Conservation (phyloP, 2,888 invertebrate species). For the Margaritifera margaritifera region DNA sequence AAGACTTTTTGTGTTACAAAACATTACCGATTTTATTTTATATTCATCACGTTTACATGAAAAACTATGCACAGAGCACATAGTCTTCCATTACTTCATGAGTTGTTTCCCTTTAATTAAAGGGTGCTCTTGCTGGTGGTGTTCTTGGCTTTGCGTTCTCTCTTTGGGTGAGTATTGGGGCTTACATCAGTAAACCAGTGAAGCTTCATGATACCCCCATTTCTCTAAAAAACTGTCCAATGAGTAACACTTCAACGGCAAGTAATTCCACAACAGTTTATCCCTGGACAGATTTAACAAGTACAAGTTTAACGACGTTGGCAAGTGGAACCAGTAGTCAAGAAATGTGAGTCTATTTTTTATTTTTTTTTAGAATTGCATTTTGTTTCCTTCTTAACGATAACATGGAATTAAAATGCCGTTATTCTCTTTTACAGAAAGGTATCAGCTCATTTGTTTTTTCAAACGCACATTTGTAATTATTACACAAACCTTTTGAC, state of each 20-base stretch:
- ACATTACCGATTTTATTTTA: neutral
- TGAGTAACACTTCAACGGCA: neutral
- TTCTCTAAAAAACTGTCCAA: neutral
- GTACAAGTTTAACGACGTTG: neutral
- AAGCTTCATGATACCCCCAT: constrained; percentile 13
- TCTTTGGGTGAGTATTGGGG: constrained; percentile 89
- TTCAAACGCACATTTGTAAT: too few relatives aligned
- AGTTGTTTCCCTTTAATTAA: constrained; percentile 6
- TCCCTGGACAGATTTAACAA: constrained; percentile 1
- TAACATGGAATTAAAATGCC: too few relatives aligned
- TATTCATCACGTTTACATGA: too few relatives aligned
- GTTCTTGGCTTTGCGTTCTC: constrained; percentile 80
- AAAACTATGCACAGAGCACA: too few relatives aligned
- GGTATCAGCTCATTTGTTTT: too few relatives aligned
- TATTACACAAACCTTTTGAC: too few relatives aligned
- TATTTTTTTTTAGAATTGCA: too few relatives aligned
- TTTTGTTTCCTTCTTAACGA: too few relatives aligned
- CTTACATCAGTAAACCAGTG: constrained; percentile 76
- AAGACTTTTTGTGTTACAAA: neutral
- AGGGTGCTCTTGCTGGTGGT: constrained; percentile 82
- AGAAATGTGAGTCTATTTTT: too few relatives aligned
- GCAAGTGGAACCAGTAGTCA: too few relatives aligned
- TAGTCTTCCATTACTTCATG: neutral
- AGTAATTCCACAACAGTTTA: neutral
- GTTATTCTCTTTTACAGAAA: too few relatives aligned